Evolutionary conservation across 2,113 vertebrate species (phyloP).

Genomic region (Rhabdornis inornatus): DNA sequence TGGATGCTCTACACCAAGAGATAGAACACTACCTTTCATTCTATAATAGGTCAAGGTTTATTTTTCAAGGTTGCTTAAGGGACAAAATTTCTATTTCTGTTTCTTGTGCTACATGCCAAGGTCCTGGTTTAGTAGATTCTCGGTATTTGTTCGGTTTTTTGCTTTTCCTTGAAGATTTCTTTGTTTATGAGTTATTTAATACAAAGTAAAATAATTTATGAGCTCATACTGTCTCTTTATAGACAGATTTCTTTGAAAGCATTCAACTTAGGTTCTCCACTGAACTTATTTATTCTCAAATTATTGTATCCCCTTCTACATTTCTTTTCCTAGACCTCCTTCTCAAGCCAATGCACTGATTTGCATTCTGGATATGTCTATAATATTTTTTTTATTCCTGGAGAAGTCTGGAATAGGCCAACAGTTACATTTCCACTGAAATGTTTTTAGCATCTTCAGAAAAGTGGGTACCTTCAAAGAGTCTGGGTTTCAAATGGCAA

Average conservation of each 20-base stretch:
- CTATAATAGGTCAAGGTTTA: not conserved
- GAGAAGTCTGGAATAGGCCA: not conserved
- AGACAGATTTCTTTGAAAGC: not conserved
- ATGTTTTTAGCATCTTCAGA: not conserved
- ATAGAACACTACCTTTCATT: not conserved
- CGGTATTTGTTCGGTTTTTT: not conserved
- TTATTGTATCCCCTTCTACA: not conserved
- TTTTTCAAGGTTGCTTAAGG: not conserved
- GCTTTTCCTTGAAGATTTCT: not conserved
- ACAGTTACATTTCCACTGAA: not conserved
- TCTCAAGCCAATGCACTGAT: not conserved
- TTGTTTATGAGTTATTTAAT: not conserved
- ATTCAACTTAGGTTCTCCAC: not conserved
- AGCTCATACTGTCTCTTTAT: not conserved
- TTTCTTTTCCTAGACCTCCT: not conserved
- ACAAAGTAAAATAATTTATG: not conserved
- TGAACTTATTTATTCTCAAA: not conserved
- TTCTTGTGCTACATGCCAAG: not conserved
- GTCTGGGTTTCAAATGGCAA: not conserved
- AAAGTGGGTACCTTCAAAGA: not conserved
- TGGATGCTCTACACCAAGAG: not conserved
- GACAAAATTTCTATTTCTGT: not conserved
- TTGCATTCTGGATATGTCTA: not conserved
- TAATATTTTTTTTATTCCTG: not conserved
- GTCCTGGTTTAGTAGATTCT: not conserved